Evolutionary conservation across 2,113 vertebrate genomes (phyloP), one percentile per base, ranked within the genome.

Genomic region (Ictalurus punctatus): DNA sequence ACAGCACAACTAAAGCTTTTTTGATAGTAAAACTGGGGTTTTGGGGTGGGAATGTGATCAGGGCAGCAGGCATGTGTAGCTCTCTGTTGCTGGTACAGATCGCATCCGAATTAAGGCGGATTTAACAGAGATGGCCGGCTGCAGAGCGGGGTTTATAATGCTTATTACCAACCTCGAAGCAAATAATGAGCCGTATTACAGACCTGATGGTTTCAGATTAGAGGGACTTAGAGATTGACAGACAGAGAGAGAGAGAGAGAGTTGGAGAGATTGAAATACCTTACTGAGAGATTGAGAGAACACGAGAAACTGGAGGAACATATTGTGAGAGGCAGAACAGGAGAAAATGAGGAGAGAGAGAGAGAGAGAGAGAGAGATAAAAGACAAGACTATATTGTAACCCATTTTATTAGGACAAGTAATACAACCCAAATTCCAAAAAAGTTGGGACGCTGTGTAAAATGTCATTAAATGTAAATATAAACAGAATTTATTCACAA

Each of bases 181-280:
- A 92, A 92, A 93, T 95, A 95, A 95, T 95, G 93, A 95, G 94
- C 85, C 61, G 89, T 92, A 94, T 95, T 95, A 96, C 92, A 91
- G 90, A 93, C 91, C 93, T 92, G 94, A 95, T 95, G 94, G 94
- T 92, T 92, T 94, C 90, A 94, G 95, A 95, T 95, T 95, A 94
- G 89, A 90, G 85, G 83, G 93, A 94, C 81, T 95, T 94, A 92
- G 90, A 85, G 90, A 91, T 84, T 71, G 90, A 88, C 76, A 92
- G 76, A 90, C 63, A 86, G 89, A 93, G 89, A 81, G 84, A 1
- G 52, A 1, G 82, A 73, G 78, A 81, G 63, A 78, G 89, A 5
- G 19, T 54, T 54, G 16, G 34, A 56, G 71, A 40, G 54, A 56
- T 52, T 0, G 67, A 59, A 40, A 40, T 74, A 76, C n/a, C 9